Percentiles rank a stretch among this genome's conserved stretches.
Evolutionary conservation across 2,113 vertebrate species (phyloP).

Genomic region (Cardinalis cardinalis): DNA sequence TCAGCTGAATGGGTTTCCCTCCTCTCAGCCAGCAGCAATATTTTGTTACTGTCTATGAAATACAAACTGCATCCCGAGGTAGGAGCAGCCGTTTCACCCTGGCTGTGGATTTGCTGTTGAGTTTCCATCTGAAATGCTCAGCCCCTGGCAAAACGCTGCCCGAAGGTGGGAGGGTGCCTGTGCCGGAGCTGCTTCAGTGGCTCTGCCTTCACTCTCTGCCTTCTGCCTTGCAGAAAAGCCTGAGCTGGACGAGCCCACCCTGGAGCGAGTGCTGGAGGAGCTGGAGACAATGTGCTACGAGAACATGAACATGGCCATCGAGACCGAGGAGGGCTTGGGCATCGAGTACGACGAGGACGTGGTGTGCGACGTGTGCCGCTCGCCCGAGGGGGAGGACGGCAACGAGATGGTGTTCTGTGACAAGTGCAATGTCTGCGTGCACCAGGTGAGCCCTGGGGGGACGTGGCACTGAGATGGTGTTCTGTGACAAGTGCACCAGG

Average conservation of each 20-base stretch:
- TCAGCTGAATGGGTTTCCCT: slow-evolving; percentile 39
- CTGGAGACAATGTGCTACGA: slow-evolving; percentile 89
- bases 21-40: slow-evolving; percentile 40
- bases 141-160: not conserved
- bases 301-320: slow-evolving; percentile 93
- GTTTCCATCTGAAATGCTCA: not conserved
- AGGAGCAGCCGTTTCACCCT: not conserved
- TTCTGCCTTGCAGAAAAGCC: slow-evolving; percentile 79
- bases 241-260: slow-evolving; percentile 88
- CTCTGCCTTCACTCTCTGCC: not conserved
- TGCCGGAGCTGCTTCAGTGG: rapidly evolving
- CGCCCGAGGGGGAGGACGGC: slow-evolving; percentile 93
- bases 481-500: slow-evolving; percentile 91
- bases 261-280: slow-evolving; percentile 90
- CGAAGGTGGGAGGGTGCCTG: rapidly evolving
- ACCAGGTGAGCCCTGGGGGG: slow-evolving; percentile 59
- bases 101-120: not conserved
- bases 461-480: slow-evolving; percentile 98
- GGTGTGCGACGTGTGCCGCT: slow-evolving; percentile 95
- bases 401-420: slow-evolving; percentile 99
- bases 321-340: slow-evolving; percentile 92
- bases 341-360: slow-evolving; percentile 98
- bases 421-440: slow-evolving; percentile 74
- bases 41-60: slow-evolving; percentile 36
- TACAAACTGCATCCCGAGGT: not conserved